Conservation (phyloP, 2,113 vertebrate genomes). For the Stomatorhinus ivindoensis region DNA sequence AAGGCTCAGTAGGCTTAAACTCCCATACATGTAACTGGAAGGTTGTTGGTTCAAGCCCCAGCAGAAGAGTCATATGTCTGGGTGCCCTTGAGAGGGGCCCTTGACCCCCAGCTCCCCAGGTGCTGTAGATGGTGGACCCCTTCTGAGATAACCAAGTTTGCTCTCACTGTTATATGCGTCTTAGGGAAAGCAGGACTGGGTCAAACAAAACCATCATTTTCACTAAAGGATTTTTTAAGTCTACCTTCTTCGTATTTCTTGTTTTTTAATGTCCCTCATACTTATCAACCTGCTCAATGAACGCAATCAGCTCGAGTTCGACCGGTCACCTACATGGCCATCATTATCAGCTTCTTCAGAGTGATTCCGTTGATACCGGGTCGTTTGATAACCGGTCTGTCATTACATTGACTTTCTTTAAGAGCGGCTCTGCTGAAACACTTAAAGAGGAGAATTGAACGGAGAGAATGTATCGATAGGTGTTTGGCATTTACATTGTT, state of each 20-base stretch:
- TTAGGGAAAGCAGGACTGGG: not conserved
- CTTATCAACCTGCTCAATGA: not conserved
- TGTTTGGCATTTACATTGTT: not conserved
- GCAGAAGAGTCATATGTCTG: not conserved
- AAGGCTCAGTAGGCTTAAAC: not conserved
- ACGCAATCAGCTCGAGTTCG: not conserved
- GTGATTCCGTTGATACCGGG: not conserved
- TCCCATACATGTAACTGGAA: not conserved
- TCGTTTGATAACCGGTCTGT: not conserved
- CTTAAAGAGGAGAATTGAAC: not conserved
- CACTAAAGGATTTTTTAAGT: not conserved
- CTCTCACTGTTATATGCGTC: not conserved
- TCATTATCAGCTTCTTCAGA: not conserved
- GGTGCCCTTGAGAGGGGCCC: not conserved
- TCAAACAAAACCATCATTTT: not conserved
- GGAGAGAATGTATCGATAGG: not conserved
- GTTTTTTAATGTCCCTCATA: not conserved
- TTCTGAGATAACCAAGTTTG: not conserved
- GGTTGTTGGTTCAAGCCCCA: not conserved
- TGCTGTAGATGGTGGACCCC: not conserved
- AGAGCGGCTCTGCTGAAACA: not conserved
- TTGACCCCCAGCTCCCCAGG: not conserved
- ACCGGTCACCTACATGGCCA: not conserved
- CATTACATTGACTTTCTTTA: not conserved
- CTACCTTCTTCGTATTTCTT: not conserved